phyloP scores from a whole-genome alignment of 2,797 vertebrate genomes.

The Siniperca scherzeri region DNA sequence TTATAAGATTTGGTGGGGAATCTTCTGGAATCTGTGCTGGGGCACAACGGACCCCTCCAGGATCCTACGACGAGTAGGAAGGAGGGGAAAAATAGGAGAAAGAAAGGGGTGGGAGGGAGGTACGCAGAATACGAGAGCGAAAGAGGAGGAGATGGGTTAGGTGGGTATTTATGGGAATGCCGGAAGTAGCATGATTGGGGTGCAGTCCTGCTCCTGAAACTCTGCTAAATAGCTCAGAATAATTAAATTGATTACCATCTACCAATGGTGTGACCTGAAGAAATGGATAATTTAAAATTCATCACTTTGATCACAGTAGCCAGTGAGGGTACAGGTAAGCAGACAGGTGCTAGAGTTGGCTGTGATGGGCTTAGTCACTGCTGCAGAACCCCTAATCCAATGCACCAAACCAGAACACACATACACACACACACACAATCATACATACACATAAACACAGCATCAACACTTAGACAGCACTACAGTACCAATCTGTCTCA shows the following conservation, averaged over 20 bases:
- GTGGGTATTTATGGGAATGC: too few relatives aligned
- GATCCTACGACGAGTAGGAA: too few relatives aligned
- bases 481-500: constrained; percentile 45
- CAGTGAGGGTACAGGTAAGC: constrained; percentile 18
- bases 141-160: too few relatives aligned
- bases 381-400: constrained; percentile 69
- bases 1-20: too few relatives aligned
- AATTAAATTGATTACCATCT: constrained; percentile 4
- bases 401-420: constrained; percentile 64
- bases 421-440: constrained; percentile 19
- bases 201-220: too few relatives aligned
- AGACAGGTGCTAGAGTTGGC: constrained; percentile 50
- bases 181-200: too few relatives aligned
- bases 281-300: constrained; percentile 9
- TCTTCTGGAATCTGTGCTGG: too few relatives aligned
- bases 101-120: too few relatives aligned
- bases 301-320: constrained; percentile 41
- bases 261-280: constrained; percentile 2
- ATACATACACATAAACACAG: constrained; percentile 31
- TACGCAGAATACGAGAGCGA: too few relatives aligned
- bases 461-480: constrained; percentile 21
- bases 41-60: too few relatives aligned
- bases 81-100: too few relatives aligned
- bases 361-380: constrained; percentile 65
- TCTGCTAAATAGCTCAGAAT: background rate